Base-by-base conservation (phyloP, 2,797 vertebrate genomes). In the Rallus crepitans region DNA sequence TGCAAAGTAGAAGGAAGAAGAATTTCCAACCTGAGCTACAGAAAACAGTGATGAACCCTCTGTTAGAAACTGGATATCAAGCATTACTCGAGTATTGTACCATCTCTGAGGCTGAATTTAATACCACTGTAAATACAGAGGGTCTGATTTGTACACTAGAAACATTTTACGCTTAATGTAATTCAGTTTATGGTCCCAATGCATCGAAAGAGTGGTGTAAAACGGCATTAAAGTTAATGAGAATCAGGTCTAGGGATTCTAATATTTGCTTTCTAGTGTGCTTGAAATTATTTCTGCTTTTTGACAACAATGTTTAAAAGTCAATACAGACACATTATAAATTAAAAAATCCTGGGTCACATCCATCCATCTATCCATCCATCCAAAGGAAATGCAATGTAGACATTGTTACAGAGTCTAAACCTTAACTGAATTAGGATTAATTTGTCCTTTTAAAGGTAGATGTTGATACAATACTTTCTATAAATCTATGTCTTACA, bases 201-300 rank as follows among this genome's bases (percentile, higher is more conserved):
- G 69, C 45, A 69, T 57, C 37, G 72, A 40, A 45, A 83, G 23
- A 64, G 25, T 78, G 87, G 87, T 86, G 91, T 76, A 91, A 96
- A 95, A 90, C 78, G 33, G 76, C 7, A 11, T 88, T 90, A 82
- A 85, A 94, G 68, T 81, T 94, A 96, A 94, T 90, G 87, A 94
- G 85, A 88, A 95, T 93, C 91, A 93, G 88, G 73, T 50, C 93
- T 59, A 79, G 76, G 82, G 85, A 86, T 63, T 83, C 72, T 78
- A 93, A 91, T 95, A 91, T 86, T 93, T 95, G 77, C 65, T 94
- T 95, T 88, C 80, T 86, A 50, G 16, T 79, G 61, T 69, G 73
- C 50, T 83, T 71, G 71, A 57, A 94, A 94, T 88, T 27, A 80
- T 68, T 85, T 91, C 39, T 75, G 37, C 80, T 88, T 48, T 65